A percentile compares a stretch with the other conserved stretches of the same genome.
Conservation (phyloP, 2,888 invertebrate genomes). For the Pandemis cinnamomeana region DNA sequence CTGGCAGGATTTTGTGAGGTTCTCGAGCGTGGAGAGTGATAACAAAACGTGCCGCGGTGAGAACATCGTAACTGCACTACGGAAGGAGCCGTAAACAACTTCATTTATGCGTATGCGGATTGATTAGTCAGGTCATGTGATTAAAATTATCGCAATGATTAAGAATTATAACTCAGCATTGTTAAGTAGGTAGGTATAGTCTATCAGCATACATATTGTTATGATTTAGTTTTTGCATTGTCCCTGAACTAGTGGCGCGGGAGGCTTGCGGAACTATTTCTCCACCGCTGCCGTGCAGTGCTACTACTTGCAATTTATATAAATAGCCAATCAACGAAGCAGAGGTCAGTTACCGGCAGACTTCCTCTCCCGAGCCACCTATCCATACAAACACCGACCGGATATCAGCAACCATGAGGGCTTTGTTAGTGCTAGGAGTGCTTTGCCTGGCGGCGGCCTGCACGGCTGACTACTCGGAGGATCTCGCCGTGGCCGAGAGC, state of each 20-base stretch:
- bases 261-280: constrained; percentile 79
- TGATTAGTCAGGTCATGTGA: background rate
- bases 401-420: constrained; percentile 63
- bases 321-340: constrained; percentile 71
- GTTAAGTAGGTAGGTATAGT: background rate
- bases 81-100: background rate
- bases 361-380: constrained; percentile 64
- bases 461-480: constrained; percentile 61
- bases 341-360: constrained; percentile 75
- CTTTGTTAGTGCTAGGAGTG: constrained; percentile 66
- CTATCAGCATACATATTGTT: constrained; percentile 48
- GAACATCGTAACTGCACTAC: background rate
- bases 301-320: constrained; percentile 67
- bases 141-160: background rate
- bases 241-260: constrained; percentile 74
- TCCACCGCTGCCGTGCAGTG: constrained; percentile 63
- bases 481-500: constrained; percentile 81
- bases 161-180: background rate
- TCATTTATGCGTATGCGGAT: background rate
- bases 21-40: constrained; percentile 50
- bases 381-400: constrained; percentile 19
- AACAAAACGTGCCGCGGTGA: constrained; percentile 50
- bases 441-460: constrained; percentile 71
- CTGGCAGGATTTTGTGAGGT: constrained; percentile 55
- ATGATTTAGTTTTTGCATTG: constrained; percentile 50